A percentile compares a stretch with the other conserved stretches of the same genome.
Evolutionary conservation across 2,113 vertebrate genomes (phyloP).

Genomic region (Morphnarchus princeps): DNA sequence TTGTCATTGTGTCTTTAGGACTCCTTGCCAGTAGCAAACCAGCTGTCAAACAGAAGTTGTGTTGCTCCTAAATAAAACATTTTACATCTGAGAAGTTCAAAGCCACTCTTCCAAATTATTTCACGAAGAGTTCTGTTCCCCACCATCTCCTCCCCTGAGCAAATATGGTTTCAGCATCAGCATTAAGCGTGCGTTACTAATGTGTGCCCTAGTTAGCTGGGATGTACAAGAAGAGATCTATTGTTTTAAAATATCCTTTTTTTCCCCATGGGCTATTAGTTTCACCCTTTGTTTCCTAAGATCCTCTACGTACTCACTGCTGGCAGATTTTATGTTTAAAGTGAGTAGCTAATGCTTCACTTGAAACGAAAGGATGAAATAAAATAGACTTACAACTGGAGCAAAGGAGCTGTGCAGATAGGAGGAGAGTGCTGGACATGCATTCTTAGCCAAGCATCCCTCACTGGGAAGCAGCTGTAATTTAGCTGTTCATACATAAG

Average conservation of each 20-base stretch:
- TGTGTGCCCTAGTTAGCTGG: background rate
- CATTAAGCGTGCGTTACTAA: background rate
- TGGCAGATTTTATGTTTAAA: background rate
- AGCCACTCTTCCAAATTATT: background rate
- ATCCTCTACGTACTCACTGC: background rate
- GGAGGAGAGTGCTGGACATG: background rate
- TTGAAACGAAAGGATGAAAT: background rate
- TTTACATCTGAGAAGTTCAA: background rate
- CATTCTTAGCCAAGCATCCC: background rate
- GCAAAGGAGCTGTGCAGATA: background rate
- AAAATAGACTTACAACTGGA: background rate
- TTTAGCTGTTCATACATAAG: background rate
- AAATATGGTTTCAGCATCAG: background rate
- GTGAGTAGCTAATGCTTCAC: background rate
- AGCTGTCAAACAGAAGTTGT: background rate
- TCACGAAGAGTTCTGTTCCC: background rate
- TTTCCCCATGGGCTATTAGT: background rate
- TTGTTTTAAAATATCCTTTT: background rate
- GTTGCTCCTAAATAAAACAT: background rate
- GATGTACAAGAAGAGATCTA: background rate
- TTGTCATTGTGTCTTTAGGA: background rate
- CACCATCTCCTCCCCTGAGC: background rate
- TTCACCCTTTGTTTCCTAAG: slow-evolving; percentile 5
- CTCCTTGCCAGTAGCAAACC: slow-evolving; percentile 4
- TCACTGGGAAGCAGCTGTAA: background rate